Conservation (phyloP, 2,888 invertebrate species). For the Agrotis exclamationis region DNA sequence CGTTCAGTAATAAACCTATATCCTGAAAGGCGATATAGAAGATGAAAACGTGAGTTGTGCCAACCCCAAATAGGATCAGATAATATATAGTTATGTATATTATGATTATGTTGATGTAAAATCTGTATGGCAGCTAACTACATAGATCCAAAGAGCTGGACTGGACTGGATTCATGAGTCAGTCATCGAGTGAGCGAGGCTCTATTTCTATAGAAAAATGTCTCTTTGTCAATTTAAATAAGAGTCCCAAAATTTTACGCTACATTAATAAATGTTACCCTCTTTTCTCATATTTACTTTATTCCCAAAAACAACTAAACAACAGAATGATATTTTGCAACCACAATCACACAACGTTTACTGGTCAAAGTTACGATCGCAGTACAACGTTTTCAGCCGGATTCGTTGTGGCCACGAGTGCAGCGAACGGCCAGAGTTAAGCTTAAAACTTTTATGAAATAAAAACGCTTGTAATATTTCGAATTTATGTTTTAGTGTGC, state of each 20-base stretch:
- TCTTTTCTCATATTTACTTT: not conserved
- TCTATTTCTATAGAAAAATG: too few relatives aligned
- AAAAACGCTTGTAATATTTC: constrained; percentile 52
- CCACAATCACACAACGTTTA: constrained; percentile 48
- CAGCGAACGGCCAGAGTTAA: constrained; percentile 33
- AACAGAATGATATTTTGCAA: constrained; percentile 39
- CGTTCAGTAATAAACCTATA: too few relatives aligned
- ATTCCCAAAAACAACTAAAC: constrained; percentile 26
- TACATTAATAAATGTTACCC: not conserved
- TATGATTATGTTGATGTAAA: too few relatives aligned
- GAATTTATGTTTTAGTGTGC: constrained; percentile 39
- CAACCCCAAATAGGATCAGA: too few relatives aligned
- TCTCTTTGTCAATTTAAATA: not conserved
- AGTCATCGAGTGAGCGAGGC: not conserved
- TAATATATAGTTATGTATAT: too few relatives aligned
- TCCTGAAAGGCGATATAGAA: too few relatives aligned
- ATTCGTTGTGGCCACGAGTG: constrained; percentile 46
- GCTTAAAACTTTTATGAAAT: constrained; percentile 43
- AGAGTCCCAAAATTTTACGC: not conserved
- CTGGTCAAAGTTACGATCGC: constrained; percentile 55
- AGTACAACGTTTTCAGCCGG: constrained; percentile 29
- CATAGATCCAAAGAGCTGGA: too few relatives aligned
- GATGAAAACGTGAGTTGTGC: too few relatives aligned
- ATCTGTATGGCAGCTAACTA: too few relatives aligned
- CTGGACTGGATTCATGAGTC: not conserved